Conservation (phyloP, 2,888 invertebrate species). For the Pollenia labialis region DNA sequence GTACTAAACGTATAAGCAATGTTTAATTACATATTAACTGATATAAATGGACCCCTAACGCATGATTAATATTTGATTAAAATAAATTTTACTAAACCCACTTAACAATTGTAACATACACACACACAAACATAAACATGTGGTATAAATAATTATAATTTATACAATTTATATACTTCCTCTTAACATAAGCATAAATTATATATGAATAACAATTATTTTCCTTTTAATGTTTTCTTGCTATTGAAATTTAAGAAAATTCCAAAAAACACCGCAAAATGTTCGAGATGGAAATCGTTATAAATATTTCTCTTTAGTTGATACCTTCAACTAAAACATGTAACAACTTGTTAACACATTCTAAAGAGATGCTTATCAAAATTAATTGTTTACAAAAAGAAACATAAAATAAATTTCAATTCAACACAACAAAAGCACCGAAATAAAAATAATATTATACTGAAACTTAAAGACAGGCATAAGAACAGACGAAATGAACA, state of each 20-base stretch:
- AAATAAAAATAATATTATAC: too few species aligned
- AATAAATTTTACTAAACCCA: too few species aligned
- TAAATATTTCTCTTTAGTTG: neutral
- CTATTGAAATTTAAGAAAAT: constrained; percentile 28
- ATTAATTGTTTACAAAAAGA: constrained; percentile 32
- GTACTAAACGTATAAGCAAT: neutral
- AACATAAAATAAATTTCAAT: constrained; percentile 30
- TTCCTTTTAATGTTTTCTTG: neutral
- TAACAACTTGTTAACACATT: constrained; percentile 31
- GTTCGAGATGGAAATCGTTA: neutral
- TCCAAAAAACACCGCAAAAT: neutral
- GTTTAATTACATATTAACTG: neutral
- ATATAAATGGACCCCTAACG: neutral
- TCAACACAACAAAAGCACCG: neutral
- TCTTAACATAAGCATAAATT: neutral
- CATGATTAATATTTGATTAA: neutral
- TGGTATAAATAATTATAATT: too few species aligned
- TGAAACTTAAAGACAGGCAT: too few species aligned
- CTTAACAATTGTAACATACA: too few species aligned
- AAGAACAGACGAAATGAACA: too few species aligned
- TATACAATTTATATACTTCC: too few species aligned
- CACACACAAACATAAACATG: too few species aligned
- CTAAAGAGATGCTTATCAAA: constrained; percentile 37
- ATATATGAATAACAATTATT: neutral
- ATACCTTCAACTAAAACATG: neutral